Evolutionary conservation across 2,113 vertebrate species (phyloP).

Genomic region (Scopus umbretta): DNA sequence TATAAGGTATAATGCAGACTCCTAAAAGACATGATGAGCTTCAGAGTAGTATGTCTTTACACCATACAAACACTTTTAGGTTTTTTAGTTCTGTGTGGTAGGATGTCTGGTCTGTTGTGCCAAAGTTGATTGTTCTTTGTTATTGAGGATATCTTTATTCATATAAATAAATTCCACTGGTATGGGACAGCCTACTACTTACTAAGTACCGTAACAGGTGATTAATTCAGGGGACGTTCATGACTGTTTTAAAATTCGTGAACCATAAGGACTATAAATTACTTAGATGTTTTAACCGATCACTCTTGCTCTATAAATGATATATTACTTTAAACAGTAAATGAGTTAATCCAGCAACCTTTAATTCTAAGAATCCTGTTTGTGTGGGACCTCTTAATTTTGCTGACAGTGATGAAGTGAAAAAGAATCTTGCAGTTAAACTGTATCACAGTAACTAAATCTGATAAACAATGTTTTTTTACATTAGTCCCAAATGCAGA

Average conservation of each 20-base stretch:
- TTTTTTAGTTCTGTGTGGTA: not conserved
- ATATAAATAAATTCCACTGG: not conserved
- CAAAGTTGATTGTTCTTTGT: not conserved
- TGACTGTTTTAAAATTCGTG: not conserved
- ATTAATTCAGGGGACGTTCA: not conserved
- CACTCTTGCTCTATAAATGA: not conserved
- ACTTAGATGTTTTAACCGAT: not conserved
- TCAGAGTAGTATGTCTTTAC: not conserved
- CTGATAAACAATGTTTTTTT: not conserved
- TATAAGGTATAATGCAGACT: not conserved
- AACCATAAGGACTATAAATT: not conserved
- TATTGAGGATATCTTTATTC: not conserved
- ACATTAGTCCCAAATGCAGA: not conserved
- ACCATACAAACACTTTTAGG: not conserved
- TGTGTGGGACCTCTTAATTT: not conserved
- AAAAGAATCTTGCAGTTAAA: not conserved
- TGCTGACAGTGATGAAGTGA: not conserved
- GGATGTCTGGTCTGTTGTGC: not conserved
- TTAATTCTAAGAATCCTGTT: not conserved
- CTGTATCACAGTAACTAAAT: not conserved
- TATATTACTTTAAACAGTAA: not conserved
- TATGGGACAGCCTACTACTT: not conserved
- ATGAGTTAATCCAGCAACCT: not conserved
- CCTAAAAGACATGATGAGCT: not conserved
- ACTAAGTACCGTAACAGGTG: not conserved